Evolutionary conservation across 2,797 vertebrate genomes (phyloP), one percentile per base, ranked within the genome.

Genomic region (Sebastolobus alascanus): DNA sequence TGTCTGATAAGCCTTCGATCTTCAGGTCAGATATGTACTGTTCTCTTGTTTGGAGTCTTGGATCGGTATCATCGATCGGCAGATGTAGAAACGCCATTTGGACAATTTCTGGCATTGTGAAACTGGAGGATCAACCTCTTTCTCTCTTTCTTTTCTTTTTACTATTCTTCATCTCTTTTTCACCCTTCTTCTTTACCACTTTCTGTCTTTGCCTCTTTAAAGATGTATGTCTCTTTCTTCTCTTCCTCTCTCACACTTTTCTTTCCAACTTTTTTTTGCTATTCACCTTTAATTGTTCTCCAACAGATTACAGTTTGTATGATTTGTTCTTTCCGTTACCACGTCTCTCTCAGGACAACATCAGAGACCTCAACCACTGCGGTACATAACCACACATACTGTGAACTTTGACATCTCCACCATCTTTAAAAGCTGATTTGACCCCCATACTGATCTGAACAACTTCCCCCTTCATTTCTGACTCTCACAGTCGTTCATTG

Each of bases 291-390:
- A 3, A 33, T 46, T 31, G 22, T 5, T 1, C 9, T 60, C 2
- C 14, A 43, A 16, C 40, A 43, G 40, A 43, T 43, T 43, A 43
- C 40, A 9, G 18, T 18, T 50, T 50, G 46, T 50, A 50, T 50
- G 18, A 50, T 50, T 50, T 50, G 46, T 50, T 50, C 46, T 50
- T 50, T 50, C 46, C 8, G 46, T 50, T 50, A 50, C 46, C 46
- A 18, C 46, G 7, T 31, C 52, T 76, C 29, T 46, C 82, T 87
- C 80, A 88, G 85, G 80, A 84, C 11, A 71, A 72, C 74, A 77
- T 86, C 54, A 56, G 59, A 74, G 68, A 84, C 84, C 84, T 89
- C 78, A 52, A 8, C 56, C 76, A 6, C 80, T 80, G 73, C 84
- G 78, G 77, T 59, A 37, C 52, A 12, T 3, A 46, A 20, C 59